phyloP scores from a whole-genome alignment of 2,797 vertebrate species.

The Lemur catta region DNA sequence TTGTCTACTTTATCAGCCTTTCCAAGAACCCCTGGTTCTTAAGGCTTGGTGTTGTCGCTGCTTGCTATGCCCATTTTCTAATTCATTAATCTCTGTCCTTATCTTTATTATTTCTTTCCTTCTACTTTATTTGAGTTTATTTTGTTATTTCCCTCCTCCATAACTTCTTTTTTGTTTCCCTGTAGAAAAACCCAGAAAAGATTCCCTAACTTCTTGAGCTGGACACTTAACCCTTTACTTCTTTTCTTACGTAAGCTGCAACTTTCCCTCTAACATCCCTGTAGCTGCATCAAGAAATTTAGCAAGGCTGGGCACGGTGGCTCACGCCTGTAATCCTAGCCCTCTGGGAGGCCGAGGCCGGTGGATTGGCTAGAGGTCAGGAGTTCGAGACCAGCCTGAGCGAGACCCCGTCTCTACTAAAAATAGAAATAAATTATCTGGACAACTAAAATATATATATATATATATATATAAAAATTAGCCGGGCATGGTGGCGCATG shows the following conservation, averaged over 20 bases:
- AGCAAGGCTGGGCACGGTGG: neutral
- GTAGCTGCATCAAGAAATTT: neutral
- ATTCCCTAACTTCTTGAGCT: neutral
- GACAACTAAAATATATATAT: no score
- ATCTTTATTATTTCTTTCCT: slow-evolving; percentile 17
- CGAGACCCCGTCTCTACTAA: no score
- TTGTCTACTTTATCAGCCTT: neutral
- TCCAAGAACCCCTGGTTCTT: neutral
- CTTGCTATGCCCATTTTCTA: neutral
- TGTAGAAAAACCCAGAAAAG: neutral
- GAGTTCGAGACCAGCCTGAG: no score
- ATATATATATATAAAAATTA: no score
- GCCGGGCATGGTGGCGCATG: no score
- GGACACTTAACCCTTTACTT: neutral
- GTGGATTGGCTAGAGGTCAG: no score
- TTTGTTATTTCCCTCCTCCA: neutral
- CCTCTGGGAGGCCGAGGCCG: no score
- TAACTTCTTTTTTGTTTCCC: neutral
- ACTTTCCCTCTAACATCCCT: neutral
- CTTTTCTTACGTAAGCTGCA: neutral
- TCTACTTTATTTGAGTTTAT: neutral
- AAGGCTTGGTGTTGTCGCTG: neutral
- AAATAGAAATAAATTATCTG: no score
- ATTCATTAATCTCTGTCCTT: neutral
- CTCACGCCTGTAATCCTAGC: no score